Conservation (phyloP, 2,888 invertebrate genomes). For the Formica aserva region DNA sequence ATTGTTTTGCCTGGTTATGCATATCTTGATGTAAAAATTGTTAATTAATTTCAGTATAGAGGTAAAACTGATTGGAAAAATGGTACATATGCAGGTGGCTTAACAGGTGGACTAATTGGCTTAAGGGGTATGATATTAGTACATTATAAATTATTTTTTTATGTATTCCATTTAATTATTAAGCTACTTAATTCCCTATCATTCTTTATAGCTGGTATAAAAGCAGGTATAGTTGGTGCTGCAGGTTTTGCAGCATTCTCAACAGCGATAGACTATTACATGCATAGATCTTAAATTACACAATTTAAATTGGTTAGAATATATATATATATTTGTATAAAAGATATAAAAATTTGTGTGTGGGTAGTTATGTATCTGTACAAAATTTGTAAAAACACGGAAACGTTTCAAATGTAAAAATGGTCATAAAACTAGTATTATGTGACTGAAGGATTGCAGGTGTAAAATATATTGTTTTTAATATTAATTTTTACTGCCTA, state of each 20-base stretch:
- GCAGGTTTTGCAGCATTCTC: conserved; percentile 99
- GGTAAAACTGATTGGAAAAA: conserved; percentile 99
- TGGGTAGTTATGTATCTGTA: conserved; percentile 59
- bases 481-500: conserved; percentile 36
- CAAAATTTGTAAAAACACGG: conserved; percentile 65
- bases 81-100: conserved; percentile 97
- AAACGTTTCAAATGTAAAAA: conserved; percentile 68
- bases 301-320: conserved; percentile 55
- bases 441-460: conserved; percentile 58
- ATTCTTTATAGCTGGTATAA: conserved; percentile 92
- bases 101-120: conserved; percentile 97
- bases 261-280: conserved; percentile 98
- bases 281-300: conserved; percentile 87
- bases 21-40: not conserved
- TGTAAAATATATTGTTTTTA: conserved; percentile 66
- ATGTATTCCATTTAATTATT: conserved; percentile 37
- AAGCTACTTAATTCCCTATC: not conserved
- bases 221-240: conserved; percentile 97
- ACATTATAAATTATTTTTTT: conserved; percentile 24
- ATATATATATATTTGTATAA: conserved; percentile 71
- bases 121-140: conserved; percentile 88
- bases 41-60: conserved; percentile 87
- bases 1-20: not conserved
- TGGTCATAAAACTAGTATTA: conserved; percentile 75
- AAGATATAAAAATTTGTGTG: conserved; percentile 69